Percentiles rank a stretch among this genome's conserved stretches.
Conservation (phyloP, 1,140 invertebrate species). For the Tachypleus tridentatus region DNA sequence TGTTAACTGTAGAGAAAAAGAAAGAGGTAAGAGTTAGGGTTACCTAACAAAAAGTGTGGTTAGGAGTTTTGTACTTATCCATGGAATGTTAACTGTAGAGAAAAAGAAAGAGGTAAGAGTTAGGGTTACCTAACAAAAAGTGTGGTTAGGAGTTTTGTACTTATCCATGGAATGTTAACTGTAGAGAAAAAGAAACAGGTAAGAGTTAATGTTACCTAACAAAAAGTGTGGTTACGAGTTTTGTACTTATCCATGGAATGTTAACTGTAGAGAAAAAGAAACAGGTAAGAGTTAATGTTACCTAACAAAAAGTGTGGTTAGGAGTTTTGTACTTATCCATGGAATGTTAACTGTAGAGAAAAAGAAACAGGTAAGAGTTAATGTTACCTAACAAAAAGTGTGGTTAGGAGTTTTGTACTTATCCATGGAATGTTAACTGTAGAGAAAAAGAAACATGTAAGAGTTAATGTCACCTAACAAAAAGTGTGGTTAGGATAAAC, state of each 20-base stretch:
- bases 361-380: slow-evolving; percentile 51
- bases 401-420: slow-evolving; percentile 91
- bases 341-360: slow-evolving; percentile 76
- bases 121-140: too few species aligned
- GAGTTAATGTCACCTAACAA: too few species aligned
- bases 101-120: slow-evolving; percentile 53
- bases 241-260: slow-evolving; percentile 88
- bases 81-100: slow-evolving; percentile 80
- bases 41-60: too few species aligned
- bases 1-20: slow-evolving; percentile 70
- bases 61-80: slow-evolving; percentile 89
- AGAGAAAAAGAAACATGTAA: slow-evolving; percentile 61
- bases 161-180: slow-evolving; percentile 83
- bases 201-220: neutral
- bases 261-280: slow-evolving; percentile 67
- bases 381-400: too few species aligned
- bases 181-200: slow-evolving; percentile 66
- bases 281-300: slow-evolving; percentile 41
- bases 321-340: slow-evolving; percentile 89
- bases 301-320: too few species aligned
- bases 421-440: slow-evolving; percentile 82
- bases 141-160: slow-evolving; percentile 92
- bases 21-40: slow-evolving; percentile 42
- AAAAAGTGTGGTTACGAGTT: too few species aligned
- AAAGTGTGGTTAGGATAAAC: too few species aligned